A percentile compares a stretch with the other conserved stretches of the same genome.
Evolutionary conservation across 1,140 invertebrate genomes (phyloP).

Genomic region (Pristionchus pacificus): DNA sequence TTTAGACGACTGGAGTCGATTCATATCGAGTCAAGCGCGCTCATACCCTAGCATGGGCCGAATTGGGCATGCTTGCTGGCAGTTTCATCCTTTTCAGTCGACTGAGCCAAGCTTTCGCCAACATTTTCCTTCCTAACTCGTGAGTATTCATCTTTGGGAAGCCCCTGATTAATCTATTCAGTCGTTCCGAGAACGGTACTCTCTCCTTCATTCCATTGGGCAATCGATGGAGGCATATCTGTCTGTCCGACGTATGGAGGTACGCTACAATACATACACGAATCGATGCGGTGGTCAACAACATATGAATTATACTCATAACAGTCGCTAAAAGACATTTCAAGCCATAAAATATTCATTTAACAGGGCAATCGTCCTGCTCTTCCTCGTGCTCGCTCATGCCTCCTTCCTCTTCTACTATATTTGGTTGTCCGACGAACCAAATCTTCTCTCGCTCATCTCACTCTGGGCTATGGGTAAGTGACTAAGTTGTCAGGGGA

Average conservation of each 20-base stretch:
- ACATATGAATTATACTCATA: too few species aligned
- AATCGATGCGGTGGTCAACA: too few species aligned
- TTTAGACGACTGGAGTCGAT: neutral
- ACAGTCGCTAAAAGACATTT: too few species aligned
- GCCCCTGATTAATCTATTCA: neutral
- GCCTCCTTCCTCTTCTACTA: conserved; percentile 27
- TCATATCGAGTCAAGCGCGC: neutral
- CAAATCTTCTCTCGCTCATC: neutral
- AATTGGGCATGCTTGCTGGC: neutral
- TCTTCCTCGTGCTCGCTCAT: conserved; percentile 24
- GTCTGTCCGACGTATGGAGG: neutral
- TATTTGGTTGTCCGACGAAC: conserved; percentile 2
- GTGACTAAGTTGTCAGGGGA: too few species aligned
- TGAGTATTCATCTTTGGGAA: neutral
- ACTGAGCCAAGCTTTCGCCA: neutral
- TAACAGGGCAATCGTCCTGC: neutral
- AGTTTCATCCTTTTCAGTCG: neutral
- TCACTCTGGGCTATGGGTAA: neutral
- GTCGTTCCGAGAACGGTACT: neutral
- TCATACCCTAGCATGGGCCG: neutral
- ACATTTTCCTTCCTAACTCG: neutral
- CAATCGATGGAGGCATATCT: neutral
- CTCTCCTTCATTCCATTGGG: neutral
- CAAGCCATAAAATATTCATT: too few species aligned
- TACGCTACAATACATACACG: neutral